These are phyloP conservation scores for Chelonia mydas DNA, from an alignment of 2,797 vertebrate genomes.

Conservation along the genomic window DNA sequence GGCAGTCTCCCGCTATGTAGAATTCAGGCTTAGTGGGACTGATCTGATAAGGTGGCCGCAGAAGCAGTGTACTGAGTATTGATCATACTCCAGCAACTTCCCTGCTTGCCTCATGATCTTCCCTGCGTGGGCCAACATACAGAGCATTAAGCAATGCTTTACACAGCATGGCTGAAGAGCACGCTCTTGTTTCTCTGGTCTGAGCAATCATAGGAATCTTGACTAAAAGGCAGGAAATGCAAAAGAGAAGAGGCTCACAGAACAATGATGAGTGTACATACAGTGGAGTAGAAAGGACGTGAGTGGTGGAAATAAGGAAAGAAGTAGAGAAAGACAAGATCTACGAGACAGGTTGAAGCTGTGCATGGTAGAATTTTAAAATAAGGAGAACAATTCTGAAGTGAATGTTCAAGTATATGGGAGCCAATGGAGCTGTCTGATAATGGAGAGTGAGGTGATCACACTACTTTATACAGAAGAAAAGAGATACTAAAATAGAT, in stretches of 20 bases:
- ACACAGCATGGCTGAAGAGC: background rate
- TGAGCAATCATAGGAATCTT: background rate
- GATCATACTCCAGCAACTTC: rapidly evolving
- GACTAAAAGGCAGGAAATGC: background rate
- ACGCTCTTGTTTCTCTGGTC: background rate
- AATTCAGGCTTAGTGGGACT: background rate
- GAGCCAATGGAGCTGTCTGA: background rate
- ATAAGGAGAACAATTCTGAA: background rate
- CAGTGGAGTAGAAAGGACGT: background rate
- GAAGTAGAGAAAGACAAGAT: background rate
- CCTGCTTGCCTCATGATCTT: background rate
- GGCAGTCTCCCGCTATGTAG: rapidly evolving
- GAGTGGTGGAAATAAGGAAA: background rate
- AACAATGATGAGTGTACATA: background rate
- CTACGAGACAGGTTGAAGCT: background rate
- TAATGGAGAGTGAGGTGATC: background rate
- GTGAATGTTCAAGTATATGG: background rate
- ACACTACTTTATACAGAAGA: background rate
- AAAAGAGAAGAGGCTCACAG: background rate
- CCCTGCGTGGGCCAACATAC: background rate
- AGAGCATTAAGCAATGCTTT: background rate
- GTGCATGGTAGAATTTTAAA: background rate
- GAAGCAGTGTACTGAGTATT: background rate
- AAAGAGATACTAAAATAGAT: background rate
- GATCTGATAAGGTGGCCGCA: background rate